phyloP scores from a whole-genome alignment of 1,140 invertebrate genomes.

The Meloidogyne hapla region DNA sequence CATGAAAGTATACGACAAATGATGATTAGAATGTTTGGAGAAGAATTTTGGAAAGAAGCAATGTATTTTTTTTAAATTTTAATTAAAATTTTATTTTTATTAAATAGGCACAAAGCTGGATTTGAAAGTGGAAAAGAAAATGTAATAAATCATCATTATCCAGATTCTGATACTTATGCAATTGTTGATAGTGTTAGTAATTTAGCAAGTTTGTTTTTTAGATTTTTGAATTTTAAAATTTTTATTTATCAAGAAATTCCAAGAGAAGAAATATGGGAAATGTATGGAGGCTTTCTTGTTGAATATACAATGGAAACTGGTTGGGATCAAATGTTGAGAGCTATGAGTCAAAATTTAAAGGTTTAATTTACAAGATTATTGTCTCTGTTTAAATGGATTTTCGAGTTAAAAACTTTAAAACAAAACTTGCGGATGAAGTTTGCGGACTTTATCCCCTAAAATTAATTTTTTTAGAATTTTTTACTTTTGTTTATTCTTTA shows the following conservation, averaged over 20 bases:
- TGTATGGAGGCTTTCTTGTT: conserved; percentile 55
- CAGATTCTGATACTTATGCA: conserved; percentile 53
- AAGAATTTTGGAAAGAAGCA: conserved; percentile 46
- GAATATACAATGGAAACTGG: conserved; percentile 58
- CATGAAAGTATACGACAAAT: conserved; percentile 46
- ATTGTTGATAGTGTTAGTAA: conserved; percentile 50
- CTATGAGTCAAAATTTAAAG: conserved; percentile 60
- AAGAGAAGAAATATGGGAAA: conserved; percentile 56
- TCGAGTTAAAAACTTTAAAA: no score
- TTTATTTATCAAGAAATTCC: conserved; percentile 33
- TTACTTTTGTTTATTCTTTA: no score
- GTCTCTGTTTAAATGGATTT: no score
- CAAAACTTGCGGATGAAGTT: background rate
- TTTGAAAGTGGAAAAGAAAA: conserved; percentile 59
- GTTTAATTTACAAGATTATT: no score
- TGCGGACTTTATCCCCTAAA: background rate
- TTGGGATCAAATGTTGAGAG: conserved; percentile 57
- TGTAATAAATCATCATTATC: conserved; percentile 53
- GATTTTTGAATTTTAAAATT: background rate
- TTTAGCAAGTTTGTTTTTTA: conserved; percentile 34
- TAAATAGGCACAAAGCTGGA: conserved; percentile 45
- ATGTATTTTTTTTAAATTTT: conserved; percentile 20
- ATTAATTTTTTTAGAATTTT: conserved; percentile 7
- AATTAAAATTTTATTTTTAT: conserved; percentile 10
- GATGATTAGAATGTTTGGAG: conserved; percentile 47